Conservation (phyloP, 2,113 vertebrate species). For the Forbesichthys agassizii region DNA sequence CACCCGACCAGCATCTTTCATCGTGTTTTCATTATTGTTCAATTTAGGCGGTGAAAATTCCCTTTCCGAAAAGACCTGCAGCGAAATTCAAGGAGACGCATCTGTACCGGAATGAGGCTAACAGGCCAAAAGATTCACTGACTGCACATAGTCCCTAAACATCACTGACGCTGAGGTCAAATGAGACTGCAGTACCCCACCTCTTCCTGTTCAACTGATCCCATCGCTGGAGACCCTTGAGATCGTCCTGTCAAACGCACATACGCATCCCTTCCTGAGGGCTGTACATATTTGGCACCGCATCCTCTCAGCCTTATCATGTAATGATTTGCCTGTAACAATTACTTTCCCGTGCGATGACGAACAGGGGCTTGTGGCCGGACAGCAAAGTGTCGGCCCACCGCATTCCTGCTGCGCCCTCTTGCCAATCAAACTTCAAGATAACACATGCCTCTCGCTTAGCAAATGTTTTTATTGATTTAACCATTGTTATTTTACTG, state of each 20-base stretch:
- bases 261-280: background rate
- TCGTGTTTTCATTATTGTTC: too few species aligned
- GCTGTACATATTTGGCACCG: conserved; percentile 41
- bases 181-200: background rate
- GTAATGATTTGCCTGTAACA: conserved; percentile 67
- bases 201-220: background rate
- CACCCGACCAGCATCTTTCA: too few species aligned
- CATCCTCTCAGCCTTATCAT: conserved; percentile 41
- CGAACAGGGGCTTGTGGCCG: conserved; percentile 43
- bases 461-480: conserved; percentile 3
- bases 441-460: conserved; percentile 8
- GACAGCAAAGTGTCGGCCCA: conserved; percentile 31
- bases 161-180: background rate
- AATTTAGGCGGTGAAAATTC: too few species aligned
- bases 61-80: background rate
- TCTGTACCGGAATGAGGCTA: background rate
- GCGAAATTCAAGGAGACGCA: background rate
- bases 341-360: conserved; percentile 54
- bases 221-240: background rate
- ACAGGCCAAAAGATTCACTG: background rate
- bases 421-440: conserved; percentile 51
- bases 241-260: background rate
- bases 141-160: background rate
- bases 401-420: conserved; percentile 55
- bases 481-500: background rate